These are phyloP conservation scores for Eufriesea mexicana DNA, from an alignment of 1,140 invertebrate genomes.

Conservation along the genomic window DNA sequence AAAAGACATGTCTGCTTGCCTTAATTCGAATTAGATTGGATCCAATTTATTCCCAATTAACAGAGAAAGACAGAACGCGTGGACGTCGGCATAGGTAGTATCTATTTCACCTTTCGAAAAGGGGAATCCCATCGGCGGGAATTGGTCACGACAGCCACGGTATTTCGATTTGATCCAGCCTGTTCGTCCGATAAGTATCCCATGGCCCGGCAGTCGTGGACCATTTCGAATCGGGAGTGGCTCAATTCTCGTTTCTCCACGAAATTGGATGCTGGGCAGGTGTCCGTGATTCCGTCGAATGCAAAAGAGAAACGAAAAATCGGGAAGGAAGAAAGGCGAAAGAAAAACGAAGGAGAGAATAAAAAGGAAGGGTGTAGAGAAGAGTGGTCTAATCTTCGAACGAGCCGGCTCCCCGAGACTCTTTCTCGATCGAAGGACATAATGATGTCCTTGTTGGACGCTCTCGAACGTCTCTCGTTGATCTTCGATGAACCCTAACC, in stretches of 20 bases:
- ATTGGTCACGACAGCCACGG: constrained; percentile 57
- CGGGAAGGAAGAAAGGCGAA: neutral
- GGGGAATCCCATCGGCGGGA: constrained; percentile 29
- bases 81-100: constrained; percentile 26
- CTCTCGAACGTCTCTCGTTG: constrained; percentile 19
- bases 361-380: neutral
- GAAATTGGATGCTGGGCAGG: constrained; percentile 49
- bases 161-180: constrained; percentile 56
- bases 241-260: constrained; percentile 54
- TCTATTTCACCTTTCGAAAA: constrained; percentile 55
- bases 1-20: constrained; percentile 38
- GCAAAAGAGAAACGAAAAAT: constrained; percentile 31
- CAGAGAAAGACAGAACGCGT: constrained; percentile 34
- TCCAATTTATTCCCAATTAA: constrained; percentile 76
- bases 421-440: constrained; percentile 66
- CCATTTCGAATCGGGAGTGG: constrained; percentile 58
- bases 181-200: constrained; percentile 53
- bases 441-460: constrained; percentile 67
- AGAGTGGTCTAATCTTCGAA: constrained; percentile 40
- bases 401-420: neutral
- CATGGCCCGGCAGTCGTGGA: constrained; percentile 1
- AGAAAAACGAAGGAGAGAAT: neutral
- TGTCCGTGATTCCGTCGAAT: constrained; percentile 40
- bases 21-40: constrained; percentile 75
- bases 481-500: constrained; percentile 62